A percentile compares a stretch with the other conserved stretches of the same genome.
phyloP scores from a whole-genome alignment of 2,888 invertebrate genomes.

The Drosophila algonquin region DNA sequence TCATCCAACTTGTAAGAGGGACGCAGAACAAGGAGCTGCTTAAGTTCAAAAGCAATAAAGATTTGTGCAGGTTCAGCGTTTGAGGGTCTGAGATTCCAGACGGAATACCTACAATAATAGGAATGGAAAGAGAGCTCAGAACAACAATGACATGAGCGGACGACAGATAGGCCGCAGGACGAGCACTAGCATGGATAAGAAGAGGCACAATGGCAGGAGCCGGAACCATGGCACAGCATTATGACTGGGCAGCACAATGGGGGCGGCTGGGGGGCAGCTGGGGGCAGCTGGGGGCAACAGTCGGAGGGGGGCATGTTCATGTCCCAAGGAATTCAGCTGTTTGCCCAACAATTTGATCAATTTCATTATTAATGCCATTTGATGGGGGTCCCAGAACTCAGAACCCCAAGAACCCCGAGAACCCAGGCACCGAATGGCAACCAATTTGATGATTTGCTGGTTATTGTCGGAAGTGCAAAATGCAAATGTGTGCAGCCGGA shows the following conservation, averaged over 20 bases:
- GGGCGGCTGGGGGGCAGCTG: neutral
- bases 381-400: constrained; percentile 6
- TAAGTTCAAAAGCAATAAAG: constrained; percentile 60
- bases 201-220: constrained; percentile 21
- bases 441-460: constrained; percentile 40
- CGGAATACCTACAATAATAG: constrained; percentile 4
- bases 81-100: constrained; percentile 14
- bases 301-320: neutral
- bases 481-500: constrained; percentile 18
- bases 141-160: constrained; percentile 39
- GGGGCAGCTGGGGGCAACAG: no score
- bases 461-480: constrained; percentile 44
- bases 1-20: neutral
- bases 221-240: constrained; percentile 26
- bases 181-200: constrained; percentile 30
- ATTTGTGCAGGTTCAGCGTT: constrained; percentile 70
- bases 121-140: neutral
- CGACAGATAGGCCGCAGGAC: constrained; percentile 21
- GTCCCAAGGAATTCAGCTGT: constrained; percentile 34
- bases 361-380: constrained; percentile 51
- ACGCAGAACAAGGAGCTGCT: constrained; percentile 37
- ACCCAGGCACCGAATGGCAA: constrained; percentile 10
- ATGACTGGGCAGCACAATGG: constrained; percentile 5
- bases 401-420: neutral
- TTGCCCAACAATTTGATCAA: constrained; percentile 52